Evolutionary conservation across 2,888 invertebrate genomes (phyloP).

Genomic region (Drosophila lacicola): DNA sequence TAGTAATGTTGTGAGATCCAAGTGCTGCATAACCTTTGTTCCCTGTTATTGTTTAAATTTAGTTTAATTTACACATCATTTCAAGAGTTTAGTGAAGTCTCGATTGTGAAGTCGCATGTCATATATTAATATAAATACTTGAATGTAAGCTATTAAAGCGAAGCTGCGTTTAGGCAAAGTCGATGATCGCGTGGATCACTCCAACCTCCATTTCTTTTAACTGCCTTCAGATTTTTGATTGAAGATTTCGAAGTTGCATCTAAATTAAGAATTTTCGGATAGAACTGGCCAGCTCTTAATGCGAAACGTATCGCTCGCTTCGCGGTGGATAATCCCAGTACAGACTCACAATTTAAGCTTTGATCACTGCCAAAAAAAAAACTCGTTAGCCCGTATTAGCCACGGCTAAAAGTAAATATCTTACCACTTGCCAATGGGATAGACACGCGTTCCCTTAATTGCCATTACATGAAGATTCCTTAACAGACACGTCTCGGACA

Average conservation of each 20-base stretch:
- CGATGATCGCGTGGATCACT: conserved; percentile 94
- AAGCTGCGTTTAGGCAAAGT: conserved; percentile 89
- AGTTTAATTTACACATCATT: no score
- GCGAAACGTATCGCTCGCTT: conserved; percentile 89
- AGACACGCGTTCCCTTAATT: conserved; percentile 96
- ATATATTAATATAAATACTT: no score
- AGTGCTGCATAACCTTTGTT: no score
- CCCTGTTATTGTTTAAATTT: no score
- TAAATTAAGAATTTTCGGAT: conserved; percentile 88
- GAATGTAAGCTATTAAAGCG: not conserved
- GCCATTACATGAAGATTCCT: conserved; percentile 93
- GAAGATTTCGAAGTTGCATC: conserved; percentile 87
- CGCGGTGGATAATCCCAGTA: conserved; percentile 92
- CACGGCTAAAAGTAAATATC: conserved; percentile 59
- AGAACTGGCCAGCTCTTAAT: conserved; percentile 87
- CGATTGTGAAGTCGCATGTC: no score
- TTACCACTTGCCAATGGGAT: conserved; percentile 99
- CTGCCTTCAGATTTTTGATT: conserved; percentile 82
- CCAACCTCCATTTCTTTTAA: conserved; percentile 98
- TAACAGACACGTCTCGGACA: conserved; percentile 92
- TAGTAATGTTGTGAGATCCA: no score
- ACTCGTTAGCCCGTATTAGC: no score
- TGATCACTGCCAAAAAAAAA: conserved; percentile 90
- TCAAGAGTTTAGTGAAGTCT: no score
- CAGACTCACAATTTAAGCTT: conserved; percentile 94